These are phyloP conservation scores for Oscarella lobularis DNA, from an alignment of 37 sponge, comb jelly and placozoan species.

Conservation along the genomic window DNA sequence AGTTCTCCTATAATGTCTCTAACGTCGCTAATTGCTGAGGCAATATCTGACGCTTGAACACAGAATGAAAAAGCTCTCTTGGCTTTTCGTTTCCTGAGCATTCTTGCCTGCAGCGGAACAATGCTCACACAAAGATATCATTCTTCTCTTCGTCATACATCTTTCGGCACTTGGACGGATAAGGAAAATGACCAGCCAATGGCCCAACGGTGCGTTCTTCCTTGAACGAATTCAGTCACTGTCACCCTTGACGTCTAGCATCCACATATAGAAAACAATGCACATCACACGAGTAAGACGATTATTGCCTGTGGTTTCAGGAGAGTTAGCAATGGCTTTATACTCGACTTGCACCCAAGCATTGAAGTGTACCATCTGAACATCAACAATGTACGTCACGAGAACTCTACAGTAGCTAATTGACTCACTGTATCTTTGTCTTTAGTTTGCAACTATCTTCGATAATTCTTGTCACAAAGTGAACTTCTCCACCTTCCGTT, in stretches of 20 bases:
- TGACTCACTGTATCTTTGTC: slow-evolving; percentile 37
- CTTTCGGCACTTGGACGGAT: too few relatives aligned
- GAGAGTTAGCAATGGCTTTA: slow-evolving; percentile 22
- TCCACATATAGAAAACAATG: not conserved
- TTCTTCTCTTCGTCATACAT: too few relatives aligned
- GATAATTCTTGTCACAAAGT: slow-evolving; percentile 67
- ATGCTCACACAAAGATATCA: too few relatives aligned
- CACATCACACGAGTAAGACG: not conserved
- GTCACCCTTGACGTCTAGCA: slow-evolving; percentile 51
- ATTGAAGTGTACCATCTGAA: slow-evolving; percentile 87
- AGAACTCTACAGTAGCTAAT: not conserved
- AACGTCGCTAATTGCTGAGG: too few relatives aligned
- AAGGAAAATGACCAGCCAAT: slow-evolving; percentile 81
- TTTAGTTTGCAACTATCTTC: slow-evolving; percentile 63
- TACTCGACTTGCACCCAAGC: slow-evolving; percentile 84
- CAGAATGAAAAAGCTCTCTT: not conserved
- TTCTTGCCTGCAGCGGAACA: not conserved
- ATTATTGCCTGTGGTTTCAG: slow-evolving; percentile 40
- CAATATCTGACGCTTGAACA: too few relatives aligned
- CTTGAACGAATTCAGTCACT: slow-evolving; percentile 67
- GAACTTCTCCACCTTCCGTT: slow-evolving; percentile 84
- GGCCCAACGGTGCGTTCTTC: slow-evolving; percentile 82
- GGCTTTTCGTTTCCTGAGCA: not conserved
- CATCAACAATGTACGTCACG: not conserved
- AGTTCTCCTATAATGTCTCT: too few relatives aligned